A percentile compares a stretch with the other conserved stretches of the same genome.
Evolutionary conservation across 2,888 invertebrate species (phyloP).

Genomic region (Heliothis peltigera): DNA sequence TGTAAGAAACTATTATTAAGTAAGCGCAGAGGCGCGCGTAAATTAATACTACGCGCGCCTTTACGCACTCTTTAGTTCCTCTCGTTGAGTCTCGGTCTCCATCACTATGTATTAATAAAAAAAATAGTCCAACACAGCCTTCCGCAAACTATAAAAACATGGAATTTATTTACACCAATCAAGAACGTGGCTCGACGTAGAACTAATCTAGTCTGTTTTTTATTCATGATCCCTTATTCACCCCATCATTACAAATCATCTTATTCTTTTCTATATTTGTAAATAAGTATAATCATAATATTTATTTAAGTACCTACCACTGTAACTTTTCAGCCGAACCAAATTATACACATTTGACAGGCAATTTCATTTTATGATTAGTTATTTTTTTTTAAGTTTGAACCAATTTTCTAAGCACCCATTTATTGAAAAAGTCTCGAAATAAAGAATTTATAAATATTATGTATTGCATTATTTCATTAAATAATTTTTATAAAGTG

Average conservation of each 20-base stretch:
- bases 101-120: conserved; percentile 19
- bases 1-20: conserved; percentile 69
- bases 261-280: conserved; percentile 49
- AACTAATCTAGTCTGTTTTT: conserved; percentile 88
- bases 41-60: conserved; percentile 74
- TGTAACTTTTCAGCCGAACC: conserved; percentile 31
- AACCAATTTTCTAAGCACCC: conserved; percentile 18
- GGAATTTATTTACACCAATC: conserved; percentile 20
- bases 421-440: conserved; percentile 34
- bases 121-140: conserved; percentile 13
- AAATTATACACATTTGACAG: conserved; percentile 23
- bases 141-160: conserved; percentile 16
- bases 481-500: conserved; percentile 45
- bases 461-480: conserved; percentile 55
- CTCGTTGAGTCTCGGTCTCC: conserved; percentile 78
- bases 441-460: conserved; percentile 47
- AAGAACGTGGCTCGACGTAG: conserved; percentile 79
- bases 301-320: conserved; percentile 45
- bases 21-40: conserved; percentile 79
- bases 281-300: conserved; percentile 57
- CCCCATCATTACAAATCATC: conserved; percentile 36
- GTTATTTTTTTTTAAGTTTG: conserved; percentile 25
- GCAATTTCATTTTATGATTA: conserved; percentile 20
- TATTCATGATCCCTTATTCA: conserved; percentile 59
- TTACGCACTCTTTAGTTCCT: conserved; percentile 83